Base-by-base conservation (phyloP, 2,888 invertebrate genomes). In the Eueremaeus valkanovi region DNA sequence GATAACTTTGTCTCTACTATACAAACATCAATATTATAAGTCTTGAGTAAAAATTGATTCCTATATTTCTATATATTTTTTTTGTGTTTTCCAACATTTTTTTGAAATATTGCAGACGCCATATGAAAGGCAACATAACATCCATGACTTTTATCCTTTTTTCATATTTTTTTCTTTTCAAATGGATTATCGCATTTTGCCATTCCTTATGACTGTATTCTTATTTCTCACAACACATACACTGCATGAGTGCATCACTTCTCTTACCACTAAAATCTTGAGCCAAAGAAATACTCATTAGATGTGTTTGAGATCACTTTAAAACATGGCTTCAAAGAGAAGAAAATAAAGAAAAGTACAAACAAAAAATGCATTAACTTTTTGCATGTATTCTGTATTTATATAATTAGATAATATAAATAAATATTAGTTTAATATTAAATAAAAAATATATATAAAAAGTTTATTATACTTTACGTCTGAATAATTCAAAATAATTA, bases 21-120 rank as follows among this genome's bases (percentile, higher is more conserved):
- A 42, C 36, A 68, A 36, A 68, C 24, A 68, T 68, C 68, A 68
- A 68, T 68, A 42, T 27, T 61, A 33, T 40, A 66, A 36, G n/a
- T 18, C 11, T 68, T 42, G 42, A 24, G 21, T 18, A 42, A 68
- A 68, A 68, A 68, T 55, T 55, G 55, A 55, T 55, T 55, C 27
- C 36, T 11, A 36, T 40, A 11, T 33, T 40, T 68, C 24, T 24
- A 29, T n/a, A 1, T 49, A 11, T 24, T 58, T 27, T 58, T 27
- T 61, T 61, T 33, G 61, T 61, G 61, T 68, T 68, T 68, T 68
- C 40, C 36, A 42, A 68, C 36, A 42, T 40, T 68, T 40, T n/a
- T 68, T 68, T 68, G 68, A 68, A 68, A 42, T 68, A 68, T 68
- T 24, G 68, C 21, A 68, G 42, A 68, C 21, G 40, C 40, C 68